phyloP scores from a whole-genome alignment of 37 sponge, comb jelly and placozoan genomes.

The Crambe crambe region DNA sequence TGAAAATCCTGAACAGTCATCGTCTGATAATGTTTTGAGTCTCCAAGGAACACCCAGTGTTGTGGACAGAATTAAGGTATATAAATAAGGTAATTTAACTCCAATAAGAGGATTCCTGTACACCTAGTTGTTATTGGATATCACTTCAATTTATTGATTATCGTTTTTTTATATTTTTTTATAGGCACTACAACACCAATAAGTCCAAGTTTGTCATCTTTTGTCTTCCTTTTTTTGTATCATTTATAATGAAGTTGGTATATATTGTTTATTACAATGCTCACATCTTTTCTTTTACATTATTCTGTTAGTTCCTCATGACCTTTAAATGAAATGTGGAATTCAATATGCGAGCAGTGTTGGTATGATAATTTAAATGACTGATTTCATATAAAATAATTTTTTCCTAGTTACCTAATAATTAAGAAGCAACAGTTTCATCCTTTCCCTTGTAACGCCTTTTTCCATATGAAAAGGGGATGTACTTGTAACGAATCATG shows the following conservation, averaged over 20 bases:
- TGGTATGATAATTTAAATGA: too few relatives aligned
- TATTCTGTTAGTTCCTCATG: too few relatives aligned
- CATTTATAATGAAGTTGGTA: too few relatives aligned
- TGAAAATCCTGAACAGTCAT: not conserved
- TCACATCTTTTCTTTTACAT: too few relatives aligned
- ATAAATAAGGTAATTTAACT: not conserved
- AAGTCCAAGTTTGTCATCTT: not conserved
- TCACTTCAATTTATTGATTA: not conserved
- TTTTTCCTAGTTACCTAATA: too few relatives aligned
- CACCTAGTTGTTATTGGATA: too few relatives aligned
- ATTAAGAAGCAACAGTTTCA: constrained; percentile 41
- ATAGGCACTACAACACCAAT: not conserved
- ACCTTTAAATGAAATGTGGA: too few relatives aligned
- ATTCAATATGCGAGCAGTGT: too few relatives aligned
- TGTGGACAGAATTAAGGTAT: constrained; percentile 34
- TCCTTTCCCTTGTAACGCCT: constrained; percentile 87
- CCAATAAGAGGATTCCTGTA: not conserved
- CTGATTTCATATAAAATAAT: not conserved
- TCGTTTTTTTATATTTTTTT: not conserved
- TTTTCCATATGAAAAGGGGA: constrained; percentile 95
- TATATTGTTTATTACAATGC: too few relatives aligned
- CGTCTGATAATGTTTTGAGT: not conserved
- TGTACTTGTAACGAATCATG: constrained; percentile 93
- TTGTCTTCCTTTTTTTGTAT: not conserved
- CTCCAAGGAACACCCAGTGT: constrained; percentile 19